Conservation (phyloP, 2,797 vertebrate genomes). For the Notolepis coatsorum region DNA sequence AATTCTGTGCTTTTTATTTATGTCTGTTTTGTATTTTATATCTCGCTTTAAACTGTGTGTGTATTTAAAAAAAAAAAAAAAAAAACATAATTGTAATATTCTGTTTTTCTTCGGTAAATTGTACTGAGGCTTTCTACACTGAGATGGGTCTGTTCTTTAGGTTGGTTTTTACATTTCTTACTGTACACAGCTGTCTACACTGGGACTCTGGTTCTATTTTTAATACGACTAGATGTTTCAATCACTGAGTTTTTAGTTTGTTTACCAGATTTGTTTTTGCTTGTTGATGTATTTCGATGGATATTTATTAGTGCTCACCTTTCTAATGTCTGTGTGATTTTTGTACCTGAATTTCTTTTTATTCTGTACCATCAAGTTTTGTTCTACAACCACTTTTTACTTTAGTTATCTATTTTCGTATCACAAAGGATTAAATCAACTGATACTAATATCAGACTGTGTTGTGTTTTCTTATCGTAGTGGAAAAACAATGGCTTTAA, state of each 20-base stretch:
- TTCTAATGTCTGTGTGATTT: neutral
- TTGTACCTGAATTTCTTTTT: neutral
- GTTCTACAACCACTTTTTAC: conserved; percentile 16
- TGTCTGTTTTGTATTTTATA: conserved; percentile 24
- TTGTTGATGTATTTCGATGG: neutral
- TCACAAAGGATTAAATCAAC: conserved; percentile 41
- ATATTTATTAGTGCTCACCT: conserved; percentile 51
- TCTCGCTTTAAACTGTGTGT: conserved; percentile 15
- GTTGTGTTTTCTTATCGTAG: neutral
- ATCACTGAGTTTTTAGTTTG: neutral
- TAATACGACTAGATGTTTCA: conserved; percentile 1
- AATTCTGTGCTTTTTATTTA: conserved; percentile 26
- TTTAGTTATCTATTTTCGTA: conserved; percentile 4
- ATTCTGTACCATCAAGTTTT: neutral
- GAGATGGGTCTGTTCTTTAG: neutral
- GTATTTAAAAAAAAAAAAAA: conserved; percentile 1
- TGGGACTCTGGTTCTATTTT: conserved; percentile 19
- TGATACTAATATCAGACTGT: conserved; percentile 1
- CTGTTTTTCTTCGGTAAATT: conserved; percentile 9
- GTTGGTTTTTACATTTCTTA: conserved; percentile 23
- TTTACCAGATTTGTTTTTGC: neutral
- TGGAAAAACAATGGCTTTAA: neutral
- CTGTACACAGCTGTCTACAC: conserved; percentile 37
- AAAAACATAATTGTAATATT: conserved; percentile 4
- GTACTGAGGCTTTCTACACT: neutral